Evolutionary conservation across 2,797 vertebrate genomes (phyloP).

Genomic region (Rhodeus uyekii): DNA sequence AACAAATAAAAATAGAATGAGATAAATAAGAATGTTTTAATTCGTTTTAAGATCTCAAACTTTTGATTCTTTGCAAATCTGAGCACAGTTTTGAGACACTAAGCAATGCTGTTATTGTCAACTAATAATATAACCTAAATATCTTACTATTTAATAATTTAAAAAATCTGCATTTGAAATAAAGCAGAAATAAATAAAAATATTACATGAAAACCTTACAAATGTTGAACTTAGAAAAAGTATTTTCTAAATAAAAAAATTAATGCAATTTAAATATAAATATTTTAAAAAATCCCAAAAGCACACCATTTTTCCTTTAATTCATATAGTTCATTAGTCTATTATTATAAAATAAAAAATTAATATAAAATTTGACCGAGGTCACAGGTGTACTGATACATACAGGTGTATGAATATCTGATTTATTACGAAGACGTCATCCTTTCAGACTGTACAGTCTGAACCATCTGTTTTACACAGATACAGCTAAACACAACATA

Average conservation of each 20-base stretch:
- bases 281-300: neutral
- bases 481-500: neutral
- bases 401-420: no score
- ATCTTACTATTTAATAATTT: neutral
- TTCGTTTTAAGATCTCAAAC: neutral
- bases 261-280: neutral
- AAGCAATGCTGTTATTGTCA: neutral
- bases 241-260: no score
- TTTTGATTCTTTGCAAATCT: neutral
- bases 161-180: no score
- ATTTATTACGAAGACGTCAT: neutral
- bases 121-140: neutral
- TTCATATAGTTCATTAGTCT: neutral
- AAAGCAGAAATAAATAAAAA: neutral
- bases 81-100: neutral
- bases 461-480: neutral
- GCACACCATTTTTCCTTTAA: neutral
- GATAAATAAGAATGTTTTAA: neutral
- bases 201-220: neutral
- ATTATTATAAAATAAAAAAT: neutral
- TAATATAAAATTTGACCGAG: neutral
- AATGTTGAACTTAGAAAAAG: no score
- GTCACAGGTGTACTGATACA: neutral
- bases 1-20: neutral
- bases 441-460: neutral